Evolutionary conservation across 1,140 invertebrate genomes (phyloP), one percentile per base, ranked within the genome.

Genomic region (Homalodisca vitripennis): DNA sequence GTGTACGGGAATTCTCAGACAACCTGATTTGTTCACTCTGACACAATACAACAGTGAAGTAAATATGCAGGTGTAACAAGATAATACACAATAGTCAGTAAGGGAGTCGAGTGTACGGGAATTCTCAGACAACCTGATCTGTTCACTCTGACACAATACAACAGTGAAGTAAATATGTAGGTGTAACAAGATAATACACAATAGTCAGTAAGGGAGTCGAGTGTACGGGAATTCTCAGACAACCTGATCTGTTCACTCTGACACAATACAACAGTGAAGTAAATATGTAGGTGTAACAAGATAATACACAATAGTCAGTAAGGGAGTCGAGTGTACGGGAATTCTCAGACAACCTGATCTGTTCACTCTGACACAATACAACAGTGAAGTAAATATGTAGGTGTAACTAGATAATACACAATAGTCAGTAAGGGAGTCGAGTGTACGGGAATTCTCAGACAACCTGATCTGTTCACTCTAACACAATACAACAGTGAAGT

Each of bases 171-270:
- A 53, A n/a, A n/a, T 20, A 41, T 41, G 34, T 41, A n/a, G n/a
- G n/a, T n/a, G n/a, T n/a, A n/a, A n/a, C n/a, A n/a, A n/a, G n/a
- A n/a, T n/a, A n/a, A n/a, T n/a, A n/a, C n/a, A n/a, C 6, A 41
- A 6, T 41, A 41, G 34, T 17, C 34, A 41, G 6, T 41, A 6
- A 17, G 34, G 34, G 34, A 41, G 34, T 41, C 6, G 6, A 41
- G 34, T 6, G 34, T 41, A 17, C 34, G 34, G 34, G 34, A 41
- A 41, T 10, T 41, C 6, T 41, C 6, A 41, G 34, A n/a, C 20
- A 34, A 47, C 41, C 68, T 66, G 32, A 34, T 53, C 51, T 60
- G 55, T 60, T 60, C 55, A 26, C 24, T 26, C 55, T 60, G 55
- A 1, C 6, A 53, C 34, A 53, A 6, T 17, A 3, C 55, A 60